phyloP scores from a whole-genome alignment of 2,888 invertebrate species.

The Microctonus brassicae region DNA sequence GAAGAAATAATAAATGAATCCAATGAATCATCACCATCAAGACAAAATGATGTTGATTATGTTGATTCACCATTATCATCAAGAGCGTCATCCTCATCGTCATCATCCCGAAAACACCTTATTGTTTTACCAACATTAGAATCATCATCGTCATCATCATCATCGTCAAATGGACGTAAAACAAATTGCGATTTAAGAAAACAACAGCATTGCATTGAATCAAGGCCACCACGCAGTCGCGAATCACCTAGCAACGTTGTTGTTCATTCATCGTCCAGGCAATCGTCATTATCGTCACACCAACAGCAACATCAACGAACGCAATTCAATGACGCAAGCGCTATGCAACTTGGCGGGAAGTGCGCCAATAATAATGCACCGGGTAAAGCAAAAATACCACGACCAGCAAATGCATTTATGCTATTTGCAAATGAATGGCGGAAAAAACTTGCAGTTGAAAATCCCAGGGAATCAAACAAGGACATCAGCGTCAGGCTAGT shows the following conservation, averaged over 20 bases:
- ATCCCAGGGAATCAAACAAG: slow-evolving; percentile 75
- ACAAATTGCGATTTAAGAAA: slow-evolving; percentile 39
- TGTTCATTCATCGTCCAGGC: slow-evolving; percentile 34
- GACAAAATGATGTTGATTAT: slow-evolving; percentile 29
- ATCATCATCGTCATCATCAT: background rate
- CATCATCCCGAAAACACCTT: slow-evolving; percentile 13
- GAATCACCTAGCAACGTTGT: slow-evolving; percentile 42
- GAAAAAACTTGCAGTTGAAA: slow-evolving; percentile 72
- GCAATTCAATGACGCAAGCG: slow-evolving; percentile 34
- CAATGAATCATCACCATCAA: background rate
- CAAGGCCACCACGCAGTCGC: slow-evolving; percentile 44
- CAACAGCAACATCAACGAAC: slow-evolving; percentile 44
- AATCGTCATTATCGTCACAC: background rate
- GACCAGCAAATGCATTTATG: slow-evolving; percentile 78
- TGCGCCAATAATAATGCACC: slow-evolving; percentile 41
- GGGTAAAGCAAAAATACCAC: slow-evolving; percentile 71
- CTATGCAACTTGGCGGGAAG: slow-evolving; percentile 38
- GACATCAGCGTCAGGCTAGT: slow-evolving; percentile 74
- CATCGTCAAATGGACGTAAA: background rate
- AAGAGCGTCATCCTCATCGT: background rate
- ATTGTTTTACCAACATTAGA: background rate
- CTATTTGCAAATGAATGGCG: slow-evolving; percentile 76
- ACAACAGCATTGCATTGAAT: slow-evolving; percentile 49
- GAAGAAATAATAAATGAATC: background rate
- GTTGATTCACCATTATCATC: slow-evolving; percentile 30